Evolutionary conservation across 2,888 invertebrate genomes (phyloP).

Genomic region (Digitonthophagus gazella): DNA sequence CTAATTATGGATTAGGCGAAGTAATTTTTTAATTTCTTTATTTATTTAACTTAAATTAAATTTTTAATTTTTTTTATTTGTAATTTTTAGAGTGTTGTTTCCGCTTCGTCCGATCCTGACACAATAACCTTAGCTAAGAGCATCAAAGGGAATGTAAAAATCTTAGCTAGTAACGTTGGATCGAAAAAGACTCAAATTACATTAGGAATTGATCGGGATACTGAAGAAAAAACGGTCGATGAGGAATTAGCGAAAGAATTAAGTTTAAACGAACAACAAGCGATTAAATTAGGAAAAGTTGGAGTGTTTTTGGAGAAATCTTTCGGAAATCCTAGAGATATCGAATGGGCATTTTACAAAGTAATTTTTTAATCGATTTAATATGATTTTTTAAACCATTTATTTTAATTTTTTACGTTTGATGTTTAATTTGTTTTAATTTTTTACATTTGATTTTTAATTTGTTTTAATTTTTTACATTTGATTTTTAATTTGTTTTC

Average conservation of each 20-base stretch:
- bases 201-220: constrained; percentile 45
- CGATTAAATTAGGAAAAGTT: constrained; percentile 57
- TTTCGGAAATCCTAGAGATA: constrained; percentile 71
- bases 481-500: no score
- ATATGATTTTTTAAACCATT: background rate
- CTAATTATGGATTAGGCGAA: constrained; percentile 82
- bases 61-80: constrained; percentile 8
- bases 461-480: no score
- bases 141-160: constrained; percentile 51
- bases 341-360: constrained; percentile 75
- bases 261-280: constrained; percentile 59
- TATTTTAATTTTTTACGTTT: no score
- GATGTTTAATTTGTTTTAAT: no score
- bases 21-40: constrained; percentile 48
- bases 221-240: constrained; percentile 41
- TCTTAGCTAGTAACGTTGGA: constrained; percentile 55
- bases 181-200: constrained; percentile 57
- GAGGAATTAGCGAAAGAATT: constrained; percentile 47
- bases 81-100: constrained; percentile 69
- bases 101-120: constrained; percentile 75
- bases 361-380: constrained; percentile 42
- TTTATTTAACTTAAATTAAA: background rate
- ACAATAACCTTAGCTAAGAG: constrained; percentile 61
- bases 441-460: no score
- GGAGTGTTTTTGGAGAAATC: constrained; percentile 62